Percentiles rank a stretch among this genome's conserved stretches.
Evolutionary conservation across 1,140 invertebrate genomes (phyloP).

Genomic region (Gryllus bimaculatus): DNA sequence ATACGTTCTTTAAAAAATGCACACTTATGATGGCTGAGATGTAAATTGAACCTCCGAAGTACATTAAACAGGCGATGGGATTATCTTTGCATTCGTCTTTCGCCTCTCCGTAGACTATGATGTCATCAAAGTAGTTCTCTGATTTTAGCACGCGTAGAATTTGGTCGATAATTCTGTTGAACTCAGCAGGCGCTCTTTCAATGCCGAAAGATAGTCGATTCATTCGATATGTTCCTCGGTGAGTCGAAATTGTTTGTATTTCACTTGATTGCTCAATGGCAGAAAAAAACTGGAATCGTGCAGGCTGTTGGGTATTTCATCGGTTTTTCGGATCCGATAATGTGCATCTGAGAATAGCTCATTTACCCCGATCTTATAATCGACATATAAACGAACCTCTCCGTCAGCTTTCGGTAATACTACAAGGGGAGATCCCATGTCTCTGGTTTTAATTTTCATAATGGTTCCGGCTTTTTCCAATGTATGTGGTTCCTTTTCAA

Average conservation of each 20-base stretch:
- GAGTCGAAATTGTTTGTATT: no score
- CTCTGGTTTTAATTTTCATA: neutral
- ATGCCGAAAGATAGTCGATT: no score
- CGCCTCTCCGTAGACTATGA: no score
- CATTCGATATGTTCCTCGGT: neutral
- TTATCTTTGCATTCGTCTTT: no score
- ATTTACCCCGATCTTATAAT: neutral
- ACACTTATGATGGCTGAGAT: no score
- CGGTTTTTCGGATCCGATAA: neutral
- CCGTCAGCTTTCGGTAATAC: neutral
- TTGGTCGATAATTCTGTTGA: neutral
- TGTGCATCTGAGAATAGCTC: neutral
- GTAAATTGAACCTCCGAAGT: no score
- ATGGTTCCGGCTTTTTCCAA: neutral
- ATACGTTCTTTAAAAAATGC: neutral
- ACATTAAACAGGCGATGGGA: no score
- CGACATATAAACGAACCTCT: neutral
- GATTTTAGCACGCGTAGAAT: neutral
- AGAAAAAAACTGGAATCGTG: neutral
- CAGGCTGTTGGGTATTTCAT: neutral
- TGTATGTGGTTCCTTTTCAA: neutral
- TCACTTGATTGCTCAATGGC: no score
- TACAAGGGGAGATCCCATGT: neutral
- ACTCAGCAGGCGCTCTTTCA: neutral
- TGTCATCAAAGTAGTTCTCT: no score